A percentile compares a stretch with the other conserved stretches of the same genome.
Conservation (phyloP, 2,888 invertebrate genomes). For the Schizaphis graminum region DNA sequence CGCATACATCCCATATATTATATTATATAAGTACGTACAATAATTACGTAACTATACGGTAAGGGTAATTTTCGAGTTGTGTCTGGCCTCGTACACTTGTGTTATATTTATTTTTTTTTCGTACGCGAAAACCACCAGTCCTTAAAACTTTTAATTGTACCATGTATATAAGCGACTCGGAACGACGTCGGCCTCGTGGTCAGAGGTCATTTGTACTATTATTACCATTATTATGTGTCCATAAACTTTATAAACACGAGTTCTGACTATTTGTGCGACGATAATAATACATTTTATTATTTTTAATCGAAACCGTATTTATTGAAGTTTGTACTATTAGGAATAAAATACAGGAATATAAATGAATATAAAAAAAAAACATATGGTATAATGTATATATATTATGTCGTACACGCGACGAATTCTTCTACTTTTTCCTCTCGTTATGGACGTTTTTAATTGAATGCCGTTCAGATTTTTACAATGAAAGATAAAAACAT, state of each 20-base stretch:
- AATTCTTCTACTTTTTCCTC: neutral
- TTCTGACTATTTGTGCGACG: neutral
- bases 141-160: conserved; percentile 62
- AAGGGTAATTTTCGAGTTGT: conserved; percentile 44
- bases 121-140: neutral
- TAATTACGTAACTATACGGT: neutral
- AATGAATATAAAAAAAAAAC: neutral
- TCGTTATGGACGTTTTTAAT: neutral
- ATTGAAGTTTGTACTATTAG: neutral
- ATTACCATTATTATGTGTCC: neutral
- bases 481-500: conserved; percentile 14
- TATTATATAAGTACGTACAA: neutral
- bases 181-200: neutral
- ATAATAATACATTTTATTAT: neutral
- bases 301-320: neutral
- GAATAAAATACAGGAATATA: neutral
- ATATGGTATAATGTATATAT: neutral
- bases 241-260: neutral
- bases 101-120: conserved; percentile 12
- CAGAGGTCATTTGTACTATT: conserved; percentile 23
- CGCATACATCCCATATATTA: neutral
- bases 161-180: neutral
- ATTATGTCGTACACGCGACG: neutral
- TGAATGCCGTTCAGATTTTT: neutral
- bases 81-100: conserved; percentile 22